phyloP scores from a whole-genome alignment of 2,797 vertebrate species.

The Sternarchorhynchus goeldii region DNA sequence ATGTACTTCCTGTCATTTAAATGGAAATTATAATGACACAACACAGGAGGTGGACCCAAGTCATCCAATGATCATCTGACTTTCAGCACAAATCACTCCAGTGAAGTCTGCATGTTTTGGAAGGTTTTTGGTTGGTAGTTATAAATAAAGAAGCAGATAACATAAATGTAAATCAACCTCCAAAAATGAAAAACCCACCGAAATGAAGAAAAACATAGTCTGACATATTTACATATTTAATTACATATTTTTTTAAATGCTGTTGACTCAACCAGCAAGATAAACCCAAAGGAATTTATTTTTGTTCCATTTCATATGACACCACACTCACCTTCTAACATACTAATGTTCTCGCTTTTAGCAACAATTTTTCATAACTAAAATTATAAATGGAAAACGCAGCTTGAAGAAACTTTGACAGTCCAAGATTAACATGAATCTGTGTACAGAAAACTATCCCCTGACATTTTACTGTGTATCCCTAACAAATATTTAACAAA shows the following conservation, averaged over 20 bases:
- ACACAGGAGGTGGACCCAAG: slow-evolving; percentile 49
- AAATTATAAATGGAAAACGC: too few species aligned
- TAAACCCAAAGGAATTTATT: too few species aligned
- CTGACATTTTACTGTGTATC: not conserved
- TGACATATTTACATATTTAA: not conserved
- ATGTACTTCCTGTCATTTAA: slow-evolving; percentile 46
- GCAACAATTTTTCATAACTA: too few species aligned
- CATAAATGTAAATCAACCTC: not conserved
- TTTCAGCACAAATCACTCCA: slow-evolving; percentile 51
- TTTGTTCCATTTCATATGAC: too few species aligned
- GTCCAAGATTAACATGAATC: not conserved
- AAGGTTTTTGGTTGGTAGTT: not conserved
- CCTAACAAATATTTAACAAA: slow-evolving; percentile 25
- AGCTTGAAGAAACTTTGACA: too few species aligned
- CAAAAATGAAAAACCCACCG: not conserved
- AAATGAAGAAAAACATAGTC: not conserved
- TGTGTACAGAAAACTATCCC: not conserved
- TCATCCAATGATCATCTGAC: not conserved
- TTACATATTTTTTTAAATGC: not conserved
- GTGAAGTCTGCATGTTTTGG: slow-evolving; percentile 28
- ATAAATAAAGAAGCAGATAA: slow-evolving; percentile 34
- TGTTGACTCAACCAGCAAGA: too few species aligned
- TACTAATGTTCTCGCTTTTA: too few species aligned
- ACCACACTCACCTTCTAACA: too few species aligned
- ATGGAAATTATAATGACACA: slow-evolving; percentile 50